These are phyloP conservation scores for Aythya baeri DNA, from an alignment of 2,113 vertebrate genomes.

Conservation along the genomic window DNA sequence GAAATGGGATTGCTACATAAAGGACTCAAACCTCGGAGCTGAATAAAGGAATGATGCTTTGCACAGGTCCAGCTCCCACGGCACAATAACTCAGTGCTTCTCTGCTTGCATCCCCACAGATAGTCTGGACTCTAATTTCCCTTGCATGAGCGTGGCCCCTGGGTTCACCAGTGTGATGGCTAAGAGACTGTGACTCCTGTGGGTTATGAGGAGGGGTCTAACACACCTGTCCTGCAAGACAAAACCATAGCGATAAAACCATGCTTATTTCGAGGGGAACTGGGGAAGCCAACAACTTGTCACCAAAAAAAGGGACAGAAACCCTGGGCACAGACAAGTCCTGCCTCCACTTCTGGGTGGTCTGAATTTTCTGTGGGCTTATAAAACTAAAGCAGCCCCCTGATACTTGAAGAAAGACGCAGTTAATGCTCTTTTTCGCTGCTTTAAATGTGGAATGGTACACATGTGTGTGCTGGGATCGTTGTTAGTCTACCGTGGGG, in stretches of 20 bases:
- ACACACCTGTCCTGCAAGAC: not conserved
- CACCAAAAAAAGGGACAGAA: not conserved
- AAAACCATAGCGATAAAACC: not conserved
- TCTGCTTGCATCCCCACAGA: not conserved
- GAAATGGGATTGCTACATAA: not conserved
- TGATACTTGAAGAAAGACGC: not conserved
- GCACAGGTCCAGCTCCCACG: not conserved
- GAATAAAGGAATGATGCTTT: not conserved
- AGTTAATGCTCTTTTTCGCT: not conserved
- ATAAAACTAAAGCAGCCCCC: not conserved
- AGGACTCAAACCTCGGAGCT: not conserved
- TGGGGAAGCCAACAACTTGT: not conserved
- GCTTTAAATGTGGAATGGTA: not conserved
- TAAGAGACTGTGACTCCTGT: not conserved
- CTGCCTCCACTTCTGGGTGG: not conserved
- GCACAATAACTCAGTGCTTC: not conserved
- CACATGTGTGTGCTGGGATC: not conserved
- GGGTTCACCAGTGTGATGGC: too few species aligned
- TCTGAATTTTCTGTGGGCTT: not conserved
- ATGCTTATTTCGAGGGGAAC: not conserved
- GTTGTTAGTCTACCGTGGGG: not conserved
- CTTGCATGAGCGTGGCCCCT: not conserved
- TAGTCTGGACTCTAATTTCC: not conserved
- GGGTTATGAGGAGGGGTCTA: not conserved
- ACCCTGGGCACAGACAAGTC: not conserved